Percentiles rank a stretch among this genome's conserved stretches.
These are phyloP conservation scores for Meloidogyne hapla DNA, from an alignment of 1,140 invertebrate genomes.

Conservation along the genomic window DNA sequence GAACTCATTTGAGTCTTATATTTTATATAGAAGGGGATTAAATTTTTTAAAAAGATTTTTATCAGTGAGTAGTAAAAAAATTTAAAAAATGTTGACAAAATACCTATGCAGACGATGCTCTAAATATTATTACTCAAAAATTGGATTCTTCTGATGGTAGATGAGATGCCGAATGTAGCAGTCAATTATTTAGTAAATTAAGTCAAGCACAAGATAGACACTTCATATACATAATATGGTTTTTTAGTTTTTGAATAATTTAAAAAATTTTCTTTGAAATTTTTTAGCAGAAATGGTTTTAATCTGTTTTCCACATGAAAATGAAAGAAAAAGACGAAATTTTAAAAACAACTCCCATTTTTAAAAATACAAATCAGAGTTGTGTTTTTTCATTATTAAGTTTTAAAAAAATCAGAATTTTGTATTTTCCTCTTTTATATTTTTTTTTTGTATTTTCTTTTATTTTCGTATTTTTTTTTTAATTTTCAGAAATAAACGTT, in stretches of 20 bases:
- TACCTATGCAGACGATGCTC: conserved; percentile 92
- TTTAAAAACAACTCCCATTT: conserved; percentile 3
- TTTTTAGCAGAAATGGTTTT: conserved; percentile 84
- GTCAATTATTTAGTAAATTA: conserved; percentile 86
- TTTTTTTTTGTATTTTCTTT: too few species aligned
- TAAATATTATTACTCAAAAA: conserved; percentile 75
- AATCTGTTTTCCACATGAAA: conserved; percentile 70
- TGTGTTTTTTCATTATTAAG: too few species aligned
- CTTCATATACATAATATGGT: too few species aligned
- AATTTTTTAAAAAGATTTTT: neutral
- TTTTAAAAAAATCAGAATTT: neutral
- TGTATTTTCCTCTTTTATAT: too few species aligned
- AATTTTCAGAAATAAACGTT: conserved; percentile 46
- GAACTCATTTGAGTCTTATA: neutral
- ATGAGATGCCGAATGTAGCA: conserved; percentile 92
- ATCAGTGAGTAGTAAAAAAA: too few species aligned
- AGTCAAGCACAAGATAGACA: conserved; percentile 72
- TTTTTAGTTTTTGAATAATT: too few species aligned
- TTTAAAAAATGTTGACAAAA: too few species aligned
- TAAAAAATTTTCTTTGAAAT: too few species aligned
- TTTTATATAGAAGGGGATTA: neutral
- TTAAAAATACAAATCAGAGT: too few species aligned
- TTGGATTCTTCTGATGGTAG: conserved; percentile 96
- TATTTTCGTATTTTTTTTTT: conserved; percentile 6
- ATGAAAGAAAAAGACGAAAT: conserved; percentile 24